These are phyloP conservation scores for Chaenogobius annularis DNA, from an alignment of 2,113 vertebrate genomes.

Conservation along the genomic window DNA sequence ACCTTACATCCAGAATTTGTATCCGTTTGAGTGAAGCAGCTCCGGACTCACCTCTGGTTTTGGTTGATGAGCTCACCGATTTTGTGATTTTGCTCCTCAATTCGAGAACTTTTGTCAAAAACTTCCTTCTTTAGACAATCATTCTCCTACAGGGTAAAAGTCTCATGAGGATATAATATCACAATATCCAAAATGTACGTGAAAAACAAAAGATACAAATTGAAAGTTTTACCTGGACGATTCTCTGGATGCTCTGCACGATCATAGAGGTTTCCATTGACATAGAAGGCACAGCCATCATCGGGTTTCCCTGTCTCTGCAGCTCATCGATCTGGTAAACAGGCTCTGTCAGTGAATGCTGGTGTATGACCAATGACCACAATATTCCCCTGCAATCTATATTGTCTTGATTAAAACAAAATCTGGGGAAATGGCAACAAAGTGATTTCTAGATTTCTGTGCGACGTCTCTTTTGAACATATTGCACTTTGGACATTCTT, in stretches of 20 bases:
- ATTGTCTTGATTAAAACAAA: too few relatives aligned
- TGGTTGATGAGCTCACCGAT: slow-evolving; percentile 92
- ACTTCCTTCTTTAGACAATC: slow-evolving; percentile 95
- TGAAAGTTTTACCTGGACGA: slow-evolving; percentile 85
- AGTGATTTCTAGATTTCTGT: too few relatives aligned
- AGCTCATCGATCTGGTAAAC: slow-evolving; percentile 84
- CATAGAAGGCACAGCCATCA: slow-evolving; percentile 79
- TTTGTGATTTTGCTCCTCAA: slow-evolving; percentile 95
- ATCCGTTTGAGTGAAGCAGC: too few relatives aligned
- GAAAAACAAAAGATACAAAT: background rate
- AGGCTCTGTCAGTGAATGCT: background rate
- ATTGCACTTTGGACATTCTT: too few relatives aligned
- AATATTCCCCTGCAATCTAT: too few relatives aligned
- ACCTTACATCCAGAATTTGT: too few relatives aligned
- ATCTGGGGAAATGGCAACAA: too few relatives aligned
- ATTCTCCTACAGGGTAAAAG: slow-evolving; percentile 84
- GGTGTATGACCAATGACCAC: too few relatives aligned
- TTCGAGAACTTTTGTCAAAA: slow-evolving; percentile 91
- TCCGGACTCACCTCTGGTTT: slow-evolving; percentile 87
- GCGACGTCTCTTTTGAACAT: too few relatives aligned
- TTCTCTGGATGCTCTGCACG: slow-evolving; percentile 92
- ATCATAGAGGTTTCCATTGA: slow-evolving; percentile 96
- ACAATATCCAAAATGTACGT: background rate
- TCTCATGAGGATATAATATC: background rate
- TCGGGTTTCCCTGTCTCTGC: slow-evolving; percentile 79